Conservation (phyloP, 2,888 invertebrate genomes). For the Sarcophaga caerulescens region DNA sequence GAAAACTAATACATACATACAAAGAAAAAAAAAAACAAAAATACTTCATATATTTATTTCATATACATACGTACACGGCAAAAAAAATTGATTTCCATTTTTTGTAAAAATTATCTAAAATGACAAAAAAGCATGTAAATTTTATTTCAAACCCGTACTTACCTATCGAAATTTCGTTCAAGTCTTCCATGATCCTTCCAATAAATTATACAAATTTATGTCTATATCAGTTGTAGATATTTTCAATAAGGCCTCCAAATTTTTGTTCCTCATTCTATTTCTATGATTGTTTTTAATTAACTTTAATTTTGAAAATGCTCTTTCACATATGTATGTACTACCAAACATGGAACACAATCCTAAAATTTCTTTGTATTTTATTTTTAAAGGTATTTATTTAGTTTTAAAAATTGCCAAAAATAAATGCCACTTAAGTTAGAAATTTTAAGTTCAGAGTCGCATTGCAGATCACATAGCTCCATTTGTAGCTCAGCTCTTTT, state of each 20-base stretch:
- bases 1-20: no score
- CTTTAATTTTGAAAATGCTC: neutral
- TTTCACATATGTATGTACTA: no score
- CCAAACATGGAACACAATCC: slow-evolving; percentile 8
- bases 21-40: no score
- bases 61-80: no score
- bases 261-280: slow-evolving; percentile 13
- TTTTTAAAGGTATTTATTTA: neutral
- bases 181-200: no score
- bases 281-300: slow-evolving; percentile 6
- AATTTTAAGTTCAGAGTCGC: slow-evolving; percentile 4
- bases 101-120: no score
- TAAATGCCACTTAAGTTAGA: neutral
- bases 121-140: no score
- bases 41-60: no score
- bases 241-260: slow-evolving; percentile 10
- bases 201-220: no score
- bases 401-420: neutral
- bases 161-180: no score
- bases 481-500: neutral
- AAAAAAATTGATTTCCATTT: no score
- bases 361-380: slow-evolving; percentile 4
- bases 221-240: slow-evolving; percentile 6
- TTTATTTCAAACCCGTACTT: no score
- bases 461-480: slow-evolving; percentile 1